Evolutionary conservation across 2,113 vertebrate genomes (phyloP).

Genomic region (Calonectris borealis): DNA sequence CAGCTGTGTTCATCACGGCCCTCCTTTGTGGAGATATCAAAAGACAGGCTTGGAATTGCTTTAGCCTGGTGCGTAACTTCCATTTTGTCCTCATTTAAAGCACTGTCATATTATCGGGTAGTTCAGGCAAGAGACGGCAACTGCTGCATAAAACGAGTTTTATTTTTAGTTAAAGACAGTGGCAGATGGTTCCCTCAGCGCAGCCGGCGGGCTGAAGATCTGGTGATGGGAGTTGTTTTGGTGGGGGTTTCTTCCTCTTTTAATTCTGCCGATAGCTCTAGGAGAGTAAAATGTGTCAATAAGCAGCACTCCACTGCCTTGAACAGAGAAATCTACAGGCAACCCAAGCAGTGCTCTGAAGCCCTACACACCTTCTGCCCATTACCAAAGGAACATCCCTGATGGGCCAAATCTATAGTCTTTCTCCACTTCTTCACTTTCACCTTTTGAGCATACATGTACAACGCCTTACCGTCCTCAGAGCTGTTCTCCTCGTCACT

Average conservation of each 20-base stretch:
- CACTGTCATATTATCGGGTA: not conserved
- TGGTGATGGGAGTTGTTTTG: slow-evolving; percentile 90
- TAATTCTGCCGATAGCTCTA: slow-evolving; percentile 79
- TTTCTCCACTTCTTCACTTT: not conserved
- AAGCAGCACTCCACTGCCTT: not conserved
- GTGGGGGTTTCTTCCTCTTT: slow-evolving; percentile 88
- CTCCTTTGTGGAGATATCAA: not conserved
- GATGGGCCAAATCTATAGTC: not conserved
- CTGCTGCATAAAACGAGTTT: not conserved
- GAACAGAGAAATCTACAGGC: not conserved
- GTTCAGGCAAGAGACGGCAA: not conserved
- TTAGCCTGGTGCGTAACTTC: not conserved
- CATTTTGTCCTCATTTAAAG: not conserved
- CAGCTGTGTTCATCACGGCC: not conserved
- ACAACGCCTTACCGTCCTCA: slow-evolving; percentile 1
- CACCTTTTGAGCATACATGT: accelerated
- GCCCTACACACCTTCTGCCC: not conserved
- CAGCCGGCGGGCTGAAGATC: slow-evolving; percentile 73
- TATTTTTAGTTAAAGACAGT: slow-evolving; percentile 20
- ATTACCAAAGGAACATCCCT: not conserved
- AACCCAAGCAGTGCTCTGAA: not conserved
- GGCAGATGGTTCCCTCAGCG: slow-evolving; percentile 57
- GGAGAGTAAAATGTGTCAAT: not conserved
- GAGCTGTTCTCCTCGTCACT: slow-evolving; percentile 83
- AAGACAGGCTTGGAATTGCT: not conserved